Evolutionary conservation across 2,113 vertebrate genomes (phyloP).

Genomic region (Crotalus horridus): DNA sequence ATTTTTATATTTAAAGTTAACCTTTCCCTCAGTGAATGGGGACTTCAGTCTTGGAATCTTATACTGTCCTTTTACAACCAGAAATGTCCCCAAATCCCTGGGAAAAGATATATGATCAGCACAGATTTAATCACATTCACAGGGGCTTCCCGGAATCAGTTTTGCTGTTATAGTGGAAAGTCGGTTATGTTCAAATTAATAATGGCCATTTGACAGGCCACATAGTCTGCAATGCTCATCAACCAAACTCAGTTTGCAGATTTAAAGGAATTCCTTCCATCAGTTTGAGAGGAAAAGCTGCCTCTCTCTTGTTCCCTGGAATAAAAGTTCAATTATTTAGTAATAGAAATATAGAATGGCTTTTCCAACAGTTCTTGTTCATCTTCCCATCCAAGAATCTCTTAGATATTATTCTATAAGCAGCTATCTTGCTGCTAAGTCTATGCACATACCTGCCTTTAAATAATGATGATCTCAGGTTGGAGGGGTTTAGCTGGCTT

Average conservation of each 20-base stretch:
- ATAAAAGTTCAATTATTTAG: neutral
- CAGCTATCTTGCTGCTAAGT: neutral
- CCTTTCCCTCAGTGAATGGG: neutral
- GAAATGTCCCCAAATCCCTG: neutral
- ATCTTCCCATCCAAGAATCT: neutral
- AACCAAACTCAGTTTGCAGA: neutral
- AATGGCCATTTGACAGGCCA: neutral
- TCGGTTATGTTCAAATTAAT: neutral
- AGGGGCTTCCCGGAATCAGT: neutral
- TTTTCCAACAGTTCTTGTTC: neutral
- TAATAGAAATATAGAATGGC: neutral
- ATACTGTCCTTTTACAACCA: neutral
- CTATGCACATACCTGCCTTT: neutral
- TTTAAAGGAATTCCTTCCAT: neutral
- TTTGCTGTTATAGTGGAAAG: neutral
- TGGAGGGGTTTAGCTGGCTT: neutral
- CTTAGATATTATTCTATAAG: neutral
- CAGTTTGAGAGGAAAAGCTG: neutral
- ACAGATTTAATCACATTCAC: neutral
- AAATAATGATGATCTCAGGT: neutral
- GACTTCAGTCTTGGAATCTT: neutral
- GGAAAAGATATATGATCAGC: neutral
- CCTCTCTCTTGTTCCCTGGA: neutral
- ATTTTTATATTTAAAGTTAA: neutral
- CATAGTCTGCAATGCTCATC: neutral